Evolutionary conservation across 2,797 vertebrate species (phyloP).

Genomic region (Eremophila alpestris): DNA sequence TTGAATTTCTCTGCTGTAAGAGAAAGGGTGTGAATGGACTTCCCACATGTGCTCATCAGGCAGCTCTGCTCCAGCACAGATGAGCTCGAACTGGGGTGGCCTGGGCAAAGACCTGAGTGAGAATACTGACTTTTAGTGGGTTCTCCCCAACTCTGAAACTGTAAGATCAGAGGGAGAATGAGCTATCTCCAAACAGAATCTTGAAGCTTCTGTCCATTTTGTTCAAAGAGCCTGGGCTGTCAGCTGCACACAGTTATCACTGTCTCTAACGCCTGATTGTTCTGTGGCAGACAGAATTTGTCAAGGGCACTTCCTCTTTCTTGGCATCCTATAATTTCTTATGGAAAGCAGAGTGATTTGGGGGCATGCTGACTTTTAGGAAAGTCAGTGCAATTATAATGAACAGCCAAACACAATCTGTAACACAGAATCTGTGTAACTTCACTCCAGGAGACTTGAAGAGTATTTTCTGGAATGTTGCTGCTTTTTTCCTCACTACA

Average conservation of each 20-base stretch:
- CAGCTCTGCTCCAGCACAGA: neutral
- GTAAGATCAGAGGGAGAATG: neutral
- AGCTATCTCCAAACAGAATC: neutral
- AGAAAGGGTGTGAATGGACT: neutral
- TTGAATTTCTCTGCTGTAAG: neutral
- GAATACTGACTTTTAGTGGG: neutral
- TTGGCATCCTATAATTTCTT: neutral
- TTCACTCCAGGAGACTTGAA: conserved; percentile 6
- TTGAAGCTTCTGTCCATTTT: neutral
- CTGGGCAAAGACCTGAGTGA: neutral
- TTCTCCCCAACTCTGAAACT: neutral
- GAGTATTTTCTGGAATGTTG: conserved; percentile 51
- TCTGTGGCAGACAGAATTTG: neutral
- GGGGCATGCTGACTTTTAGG: neutral
- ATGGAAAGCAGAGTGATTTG: neutral
- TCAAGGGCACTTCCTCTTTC: neutral
- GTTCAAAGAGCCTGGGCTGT: neutral
- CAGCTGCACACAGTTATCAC: neutral
- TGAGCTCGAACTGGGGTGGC: neutral
- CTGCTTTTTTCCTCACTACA: neutral
- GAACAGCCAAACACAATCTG: neutral
- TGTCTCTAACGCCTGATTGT: neutral
- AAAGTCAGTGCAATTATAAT: neutral
- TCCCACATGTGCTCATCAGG: neutral
- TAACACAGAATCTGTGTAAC: neutral